Percentiles rank a stretch among this genome's conserved stretches.
Evolutionary conservation across 2,888 invertebrate species (phyloP).

Genomic region (Apoda limacodes): DNA sequence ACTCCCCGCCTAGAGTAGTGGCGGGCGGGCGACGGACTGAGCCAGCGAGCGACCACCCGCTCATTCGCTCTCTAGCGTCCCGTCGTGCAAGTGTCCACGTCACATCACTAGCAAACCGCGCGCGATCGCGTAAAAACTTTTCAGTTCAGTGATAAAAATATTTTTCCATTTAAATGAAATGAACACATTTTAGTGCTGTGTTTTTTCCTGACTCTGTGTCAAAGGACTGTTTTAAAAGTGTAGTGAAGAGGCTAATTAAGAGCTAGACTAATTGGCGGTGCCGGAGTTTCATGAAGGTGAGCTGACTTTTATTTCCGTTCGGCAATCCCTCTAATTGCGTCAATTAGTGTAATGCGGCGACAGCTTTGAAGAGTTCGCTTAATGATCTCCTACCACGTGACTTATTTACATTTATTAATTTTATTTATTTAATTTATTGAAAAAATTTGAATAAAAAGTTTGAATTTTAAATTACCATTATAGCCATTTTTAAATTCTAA

Average conservation of each 20-base stretch:
- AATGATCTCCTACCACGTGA: conserved; percentile 40
- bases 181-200: conserved; percentile 49
- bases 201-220: conserved; percentile 36
- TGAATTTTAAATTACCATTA: conserved; percentile 1
- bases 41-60: conserved; percentile 25
- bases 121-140: conserved; percentile 65
- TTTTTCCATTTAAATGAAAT: conserved; percentile 30
- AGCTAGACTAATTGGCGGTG: conserved; percentile 63
- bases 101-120: conserved; percentile 17
- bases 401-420: conserved; percentile 1
- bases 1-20: conserved; percentile 40
- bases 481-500: neutral
- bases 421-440: no score
- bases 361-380: conserved; percentile 62
- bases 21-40: conserved; percentile 19
- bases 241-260: conserved; percentile 59
- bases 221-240: conserved; percentile 47
- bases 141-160: conserved; percentile 45
- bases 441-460: no score
- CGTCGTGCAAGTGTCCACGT: conserved; percentile 36
- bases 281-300: conserved; percentile 69
- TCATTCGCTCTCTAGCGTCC: conserved; percentile 54
- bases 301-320: conserved; percentile 69
- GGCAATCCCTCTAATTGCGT: conserved; percentile 69
- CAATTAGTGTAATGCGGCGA: conserved; percentile 70